phyloP scores from a whole-genome alignment of 2,113 vertebrate genomes.

The Hippopotamus amphibius region DNA sequence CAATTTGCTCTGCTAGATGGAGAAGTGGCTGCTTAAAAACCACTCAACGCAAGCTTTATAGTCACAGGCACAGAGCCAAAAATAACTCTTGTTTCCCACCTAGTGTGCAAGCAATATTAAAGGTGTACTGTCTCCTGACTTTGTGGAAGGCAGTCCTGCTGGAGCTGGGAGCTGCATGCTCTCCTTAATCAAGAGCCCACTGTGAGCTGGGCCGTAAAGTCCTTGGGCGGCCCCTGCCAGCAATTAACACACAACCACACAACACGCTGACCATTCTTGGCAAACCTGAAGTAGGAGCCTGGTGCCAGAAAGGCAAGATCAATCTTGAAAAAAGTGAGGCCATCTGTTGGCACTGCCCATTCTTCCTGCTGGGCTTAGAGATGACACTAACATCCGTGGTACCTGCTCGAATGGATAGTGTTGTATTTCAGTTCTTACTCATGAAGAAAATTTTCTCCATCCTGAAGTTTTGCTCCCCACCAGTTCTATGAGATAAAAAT shows the following conservation, averaged over 20 bases:
- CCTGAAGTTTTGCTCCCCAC: background rate
- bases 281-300: conserved; percentile 62
- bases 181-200: conserved; percentile 72
- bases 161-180: conserved; percentile 67
- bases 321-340: conserved; percentile 39
- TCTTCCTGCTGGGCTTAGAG: conserved; percentile 8
- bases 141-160: conserved; percentile 68
- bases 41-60: conserved; percentile 54
- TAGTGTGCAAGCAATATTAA: conserved; percentile 76
- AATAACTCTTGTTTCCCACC: conserved; percentile 77
- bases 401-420: background rate
- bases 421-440: conserved; percentile 20
- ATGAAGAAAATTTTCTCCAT: background rate
- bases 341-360: conserved; percentile 16
- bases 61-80: conserved; percentile 69
- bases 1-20: conserved; percentile 76
- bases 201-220: conserved; percentile 74
- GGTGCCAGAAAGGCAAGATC: conserved; percentile 58
- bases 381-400: accelerated
- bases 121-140: conserved; percentile 80
- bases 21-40: conserved; percentile 72
- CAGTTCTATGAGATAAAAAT: background rate
- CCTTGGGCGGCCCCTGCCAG: conserved; percentile 72
- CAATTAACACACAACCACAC: conserved; percentile 75
- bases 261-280: conserved; percentile 72